Base-by-base conservation (phyloP, 2,797 vertebrate species). In the Falco novaeseelandiae region DNA sequence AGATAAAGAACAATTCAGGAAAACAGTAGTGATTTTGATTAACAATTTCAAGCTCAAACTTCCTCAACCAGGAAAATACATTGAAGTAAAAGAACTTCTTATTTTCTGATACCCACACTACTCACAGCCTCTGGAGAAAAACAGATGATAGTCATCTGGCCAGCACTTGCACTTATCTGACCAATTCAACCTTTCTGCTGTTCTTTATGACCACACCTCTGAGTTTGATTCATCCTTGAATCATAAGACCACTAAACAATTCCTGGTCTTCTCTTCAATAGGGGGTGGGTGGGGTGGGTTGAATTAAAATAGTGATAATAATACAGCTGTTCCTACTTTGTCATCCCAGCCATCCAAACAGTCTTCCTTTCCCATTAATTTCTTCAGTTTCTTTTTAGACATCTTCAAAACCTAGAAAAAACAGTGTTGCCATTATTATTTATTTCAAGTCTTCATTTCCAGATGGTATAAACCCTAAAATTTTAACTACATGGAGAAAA, bases 381-480 rank as follows among this genome's bases (percentile, higher is more conserved):
- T 98, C 92, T 98, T 98, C 63, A 79, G 83, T 67, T 98, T 98
- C 96, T 97, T 98, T 90, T 98, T 98, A 29, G 98, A 97, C 98
- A 98, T 99, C 96, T 97, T 98, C 87, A 85, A 95, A 69, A 29
- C 48, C 96, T 94, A 90, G 14, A 4, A 44, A 87, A 72, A 69
- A 83, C 30, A 89, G 25, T 1, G 4, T 7, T 46, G 32, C 4
- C 10, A 26, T 95, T 78, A 92, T 62, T 72, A 61, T 6, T 61
- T 52, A 67, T n/a, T 54, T 74, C 38, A 52, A 74, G 73, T 22
- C 87, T 73, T 74, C 30, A 83, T 16, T 80, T 89, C 32, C 44
- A 54, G 22, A 11, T 32, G 8, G 30, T 8, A 36, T 22, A 72
- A 59, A 90, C 59, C 21, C 7, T 14, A 59, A 51, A 51, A 52